phyloP scores from a whole-genome alignment of 2,888 invertebrate genomes.

The Anaspis maculata region DNA sequence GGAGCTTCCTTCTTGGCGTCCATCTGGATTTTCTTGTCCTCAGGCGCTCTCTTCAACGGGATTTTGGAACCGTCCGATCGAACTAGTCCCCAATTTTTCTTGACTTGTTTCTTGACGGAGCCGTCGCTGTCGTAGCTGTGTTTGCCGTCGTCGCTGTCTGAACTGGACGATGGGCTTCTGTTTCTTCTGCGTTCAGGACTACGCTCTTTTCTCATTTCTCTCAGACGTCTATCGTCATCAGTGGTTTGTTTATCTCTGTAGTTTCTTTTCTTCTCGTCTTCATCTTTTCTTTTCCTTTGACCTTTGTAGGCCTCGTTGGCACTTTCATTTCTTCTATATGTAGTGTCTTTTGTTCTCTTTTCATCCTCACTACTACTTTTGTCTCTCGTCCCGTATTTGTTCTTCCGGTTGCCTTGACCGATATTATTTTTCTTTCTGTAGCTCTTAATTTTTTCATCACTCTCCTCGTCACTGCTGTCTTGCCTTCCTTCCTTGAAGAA shows the following conservation, averaged over 20 bases:
- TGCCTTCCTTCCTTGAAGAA: no score
- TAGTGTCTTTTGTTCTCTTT: no score
- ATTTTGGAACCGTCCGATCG: conserved; percentile 38
- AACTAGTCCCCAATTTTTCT: conserved; percentile 38
- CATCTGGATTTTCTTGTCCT: conserved; percentile 14
- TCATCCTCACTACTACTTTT: no score
- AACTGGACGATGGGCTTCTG: conserved; percentile 3
- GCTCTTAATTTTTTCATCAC: no score
- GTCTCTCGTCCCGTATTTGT: no score
- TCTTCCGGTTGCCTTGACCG: background rate
- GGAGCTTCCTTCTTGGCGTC: conserved; percentile 6
- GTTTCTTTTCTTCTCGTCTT: conserved; percentile 1
- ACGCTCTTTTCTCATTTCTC: conserved; percentile 6
- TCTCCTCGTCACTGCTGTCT: background rate
- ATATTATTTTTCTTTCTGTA: conserved; percentile 9
- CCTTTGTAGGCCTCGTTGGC: conserved; percentile 5
- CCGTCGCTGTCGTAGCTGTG: conserved; percentile 23
- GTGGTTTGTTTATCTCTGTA: conserved; percentile 3
- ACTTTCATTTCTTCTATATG: conserved; percentile 5
- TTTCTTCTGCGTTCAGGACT: conserved; percentile 7
- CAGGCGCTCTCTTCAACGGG: conserved; percentile 18
- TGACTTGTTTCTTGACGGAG: conserved; percentile 12
- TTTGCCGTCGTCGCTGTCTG: conserved; percentile 1
- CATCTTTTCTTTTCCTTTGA: conserved; percentile 5
- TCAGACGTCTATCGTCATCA: conserved; percentile 5